Conservation (phyloP, 1,140 invertebrate species). For the Drosophila parabipectinata region DNA sequence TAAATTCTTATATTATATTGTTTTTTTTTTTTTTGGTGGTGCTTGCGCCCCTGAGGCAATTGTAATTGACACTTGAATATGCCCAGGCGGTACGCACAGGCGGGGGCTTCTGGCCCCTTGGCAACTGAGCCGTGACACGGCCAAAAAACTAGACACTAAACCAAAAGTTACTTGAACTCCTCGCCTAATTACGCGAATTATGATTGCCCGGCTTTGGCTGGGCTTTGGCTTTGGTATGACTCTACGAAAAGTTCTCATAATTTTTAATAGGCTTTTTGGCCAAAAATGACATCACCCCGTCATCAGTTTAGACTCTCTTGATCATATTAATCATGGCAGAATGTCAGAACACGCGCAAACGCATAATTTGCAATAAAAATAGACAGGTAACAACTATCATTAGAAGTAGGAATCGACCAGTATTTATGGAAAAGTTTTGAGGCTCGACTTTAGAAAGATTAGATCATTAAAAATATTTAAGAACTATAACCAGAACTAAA, state of each 20-base stretch:
- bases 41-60: conserved; percentile 46
- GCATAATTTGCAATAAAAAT: conserved; percentile 14
- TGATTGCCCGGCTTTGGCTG: conserved; percentile 22
- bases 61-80: conserved; percentile 71
- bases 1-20: conserved; percentile 27
- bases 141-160: conserved; percentile 40
- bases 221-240: conserved; percentile 28
- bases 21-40: conserved; percentile 2
- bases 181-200: conserved; percentile 70
- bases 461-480: neutral
- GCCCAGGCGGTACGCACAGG: conserved; percentile 36
- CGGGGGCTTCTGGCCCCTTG: conserved; percentile 32
- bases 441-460: neutral
- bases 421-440: neutral
- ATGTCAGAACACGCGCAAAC: conserved; percentile 17
- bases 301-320: conserved; percentile 32
- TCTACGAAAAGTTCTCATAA: conserved; percentile 52
- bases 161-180: conserved; percentile 69
- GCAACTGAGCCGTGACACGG: conserved; percentile 74
- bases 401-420: conserved; percentile 32
- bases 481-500: neutral
- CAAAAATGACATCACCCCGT: conserved; percentile 39
- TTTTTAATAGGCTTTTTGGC: conserved; percentile 48
- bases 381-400: conserved; percentile 18
- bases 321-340: conserved; percentile 46